Percentiles rank a stretch among this genome's conserved stretches.
These are phyloP conservation scores for Enteromius anoplus DNA, from an alignment of 2,797 vertebrate species.

Conservation along the genomic window DNA sequence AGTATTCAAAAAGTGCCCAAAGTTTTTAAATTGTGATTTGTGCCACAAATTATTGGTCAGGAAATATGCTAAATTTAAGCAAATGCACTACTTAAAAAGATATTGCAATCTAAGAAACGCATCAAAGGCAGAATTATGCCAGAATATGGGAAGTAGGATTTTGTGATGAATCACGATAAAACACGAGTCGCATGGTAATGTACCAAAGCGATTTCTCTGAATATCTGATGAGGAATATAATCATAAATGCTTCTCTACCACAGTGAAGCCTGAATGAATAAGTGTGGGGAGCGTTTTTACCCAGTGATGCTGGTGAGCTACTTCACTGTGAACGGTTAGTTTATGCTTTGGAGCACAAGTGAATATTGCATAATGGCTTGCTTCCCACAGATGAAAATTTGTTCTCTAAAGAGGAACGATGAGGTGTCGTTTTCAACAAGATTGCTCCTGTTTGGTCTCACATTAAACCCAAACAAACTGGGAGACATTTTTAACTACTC, in stretches of 20 bases:
- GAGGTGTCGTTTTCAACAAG: background rate
- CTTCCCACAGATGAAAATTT: background rate
- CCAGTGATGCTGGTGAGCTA: background rate
- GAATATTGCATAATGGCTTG: background rate
- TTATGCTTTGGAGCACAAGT: background rate
- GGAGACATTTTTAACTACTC: background rate
- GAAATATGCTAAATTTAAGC: background rate
- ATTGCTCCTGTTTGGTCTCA: background rate
- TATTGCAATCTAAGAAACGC: background rate
- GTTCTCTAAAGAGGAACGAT: background rate
- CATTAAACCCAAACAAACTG: background rate
- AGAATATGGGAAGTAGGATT: background rate
- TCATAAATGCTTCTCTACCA: background rate
- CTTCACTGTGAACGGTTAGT: background rate
- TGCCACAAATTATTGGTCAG: background rate
- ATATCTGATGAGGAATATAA: background rate
- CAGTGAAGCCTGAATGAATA: background rate
- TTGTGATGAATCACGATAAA: background rate
- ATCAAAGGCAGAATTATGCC: background rate
- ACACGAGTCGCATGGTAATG: background rate
- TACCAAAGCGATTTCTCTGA: background rate
- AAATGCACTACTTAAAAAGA: background rate
- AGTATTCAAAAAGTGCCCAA: background rate
- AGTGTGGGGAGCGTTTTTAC: background rate
- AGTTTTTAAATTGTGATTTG: background rate